A percentile compares a stretch with the other conserved stretches of the same genome.
These are phyloP conservation scores for Henricia sp. DNA, from an alignment of 53 echinoderm and acorn worm genomes.

Conservation along the genomic window DNA sequence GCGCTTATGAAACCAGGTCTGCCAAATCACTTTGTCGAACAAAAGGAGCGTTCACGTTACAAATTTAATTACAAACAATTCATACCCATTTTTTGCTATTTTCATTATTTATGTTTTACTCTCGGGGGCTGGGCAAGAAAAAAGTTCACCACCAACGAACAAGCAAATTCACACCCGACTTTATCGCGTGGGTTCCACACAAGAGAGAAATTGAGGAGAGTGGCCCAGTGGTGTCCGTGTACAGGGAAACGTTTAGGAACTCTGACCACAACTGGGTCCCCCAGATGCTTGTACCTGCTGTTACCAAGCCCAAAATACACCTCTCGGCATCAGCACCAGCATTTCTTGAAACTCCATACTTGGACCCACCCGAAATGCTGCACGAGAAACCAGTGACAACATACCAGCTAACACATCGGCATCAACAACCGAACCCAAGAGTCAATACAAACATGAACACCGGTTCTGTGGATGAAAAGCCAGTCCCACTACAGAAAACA, in stretches of 20 bases:
- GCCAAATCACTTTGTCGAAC: no score
- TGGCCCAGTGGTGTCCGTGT: conserved; percentile 83
- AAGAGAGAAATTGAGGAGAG: conserved; percentile 69
- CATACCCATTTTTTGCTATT: not conserved
- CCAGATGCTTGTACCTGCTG: conserved; percentile 74
- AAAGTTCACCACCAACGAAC: conserved; percentile 72
- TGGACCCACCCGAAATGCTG: conserved; percentile 60
- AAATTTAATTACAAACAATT: no score
- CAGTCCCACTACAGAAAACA: conserved; percentile 68
- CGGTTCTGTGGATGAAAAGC: conserved; percentile 55
- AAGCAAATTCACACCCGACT: conserved; percentile 82
- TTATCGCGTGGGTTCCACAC: conserved; percentile 95
- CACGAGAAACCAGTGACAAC: conserved; percentile 66
- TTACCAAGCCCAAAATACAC: conserved; percentile 13
- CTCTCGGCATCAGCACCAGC: conserved; percentile 14
- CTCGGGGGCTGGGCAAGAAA: conserved; percentile 88
- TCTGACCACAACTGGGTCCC: conserved; percentile 24
- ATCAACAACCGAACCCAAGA: conserved; percentile 78
- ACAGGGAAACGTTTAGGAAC: conserved; percentile 73
- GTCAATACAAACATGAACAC: conserved; percentile 91
- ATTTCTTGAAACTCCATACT: conserved; percentile 59
- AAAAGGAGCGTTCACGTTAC: no score
- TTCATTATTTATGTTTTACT: no score
- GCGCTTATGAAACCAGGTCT: no score
- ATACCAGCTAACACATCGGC: conserved; percentile 74